Evolutionary conservation across 1,140 invertebrate species (phyloP).

Genomic region (Pinna nobilis): DNA sequence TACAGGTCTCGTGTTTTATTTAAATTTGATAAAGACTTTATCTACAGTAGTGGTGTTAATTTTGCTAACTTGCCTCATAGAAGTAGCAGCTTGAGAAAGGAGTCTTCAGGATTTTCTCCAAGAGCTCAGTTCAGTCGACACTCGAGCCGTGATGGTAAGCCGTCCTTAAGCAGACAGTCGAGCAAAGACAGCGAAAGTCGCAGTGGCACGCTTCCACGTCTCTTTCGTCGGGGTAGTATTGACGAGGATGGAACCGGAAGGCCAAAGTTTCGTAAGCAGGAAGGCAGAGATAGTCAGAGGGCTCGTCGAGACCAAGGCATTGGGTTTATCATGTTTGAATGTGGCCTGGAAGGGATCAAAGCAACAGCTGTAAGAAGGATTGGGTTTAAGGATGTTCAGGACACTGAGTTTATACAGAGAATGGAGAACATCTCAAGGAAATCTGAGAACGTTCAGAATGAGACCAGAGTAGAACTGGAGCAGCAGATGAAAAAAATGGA

Average conservation of each 20-base stretch:
- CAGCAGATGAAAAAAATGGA: conserved; percentile 23
- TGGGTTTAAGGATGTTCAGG: conserved; percentile 63
- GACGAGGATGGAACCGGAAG: conserved; percentile 25
- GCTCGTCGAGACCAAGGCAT: conserved; percentile 50
- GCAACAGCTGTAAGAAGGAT: conserved; percentile 85
- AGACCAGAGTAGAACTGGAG: conserved; percentile 43
- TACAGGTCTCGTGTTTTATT: conserved; percentile 91
- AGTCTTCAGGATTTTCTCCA: conserved; percentile 8
- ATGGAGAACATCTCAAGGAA: conserved; percentile 57
- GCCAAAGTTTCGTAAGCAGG: conserved; percentile 10
- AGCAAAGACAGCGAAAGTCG: conserved; percentile 45
- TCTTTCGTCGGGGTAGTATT: conserved; percentile 34
- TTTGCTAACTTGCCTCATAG: neutral
- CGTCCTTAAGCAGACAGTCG: conserved; percentile 27
- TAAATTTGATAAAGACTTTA: conserved; percentile 74
- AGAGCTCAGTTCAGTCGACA: conserved; percentile 23
- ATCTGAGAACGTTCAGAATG: conserved; percentile 52
- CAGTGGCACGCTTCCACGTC: conserved; percentile 35
- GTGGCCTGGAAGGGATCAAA: conserved; percentile 92
- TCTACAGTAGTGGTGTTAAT: neutral
- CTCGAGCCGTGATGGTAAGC: conserved; percentile 10
- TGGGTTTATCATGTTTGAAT: conserved; percentile 98
- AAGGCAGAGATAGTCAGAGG: conserved; percentile 18
- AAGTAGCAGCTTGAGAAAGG: neutral
- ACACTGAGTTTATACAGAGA: conserved; percentile 51